These are phyloP conservation scores for Poecilia picta DNA, from an alignment of 2,797 vertebrate species.

Conservation along the genomic window DNA sequence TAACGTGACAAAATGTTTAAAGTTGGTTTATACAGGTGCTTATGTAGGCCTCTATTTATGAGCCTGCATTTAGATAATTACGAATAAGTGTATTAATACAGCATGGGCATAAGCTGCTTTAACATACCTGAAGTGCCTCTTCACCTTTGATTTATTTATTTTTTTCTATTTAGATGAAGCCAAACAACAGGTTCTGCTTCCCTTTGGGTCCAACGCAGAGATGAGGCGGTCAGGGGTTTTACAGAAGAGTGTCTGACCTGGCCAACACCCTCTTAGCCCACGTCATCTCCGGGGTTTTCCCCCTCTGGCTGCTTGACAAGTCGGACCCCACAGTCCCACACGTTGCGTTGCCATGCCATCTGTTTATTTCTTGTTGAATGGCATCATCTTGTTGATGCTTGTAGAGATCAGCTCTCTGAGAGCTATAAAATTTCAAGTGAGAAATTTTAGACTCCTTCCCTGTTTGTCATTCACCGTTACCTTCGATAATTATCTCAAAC, in stretches of 20 bases:
- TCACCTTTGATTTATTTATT: neutral
- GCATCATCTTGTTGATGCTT: constrained; percentile 40
- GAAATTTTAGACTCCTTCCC: constrained; percentile 30
- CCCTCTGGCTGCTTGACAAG: constrained; percentile 52
- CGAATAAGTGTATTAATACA: constrained; percentile 11
- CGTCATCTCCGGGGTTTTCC: constrained; percentile 59
- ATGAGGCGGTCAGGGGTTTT: constrained; percentile 60
- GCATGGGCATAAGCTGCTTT: neutral
- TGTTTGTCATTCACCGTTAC: constrained; percentile 39
- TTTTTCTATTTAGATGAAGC: constrained; percentile 54
- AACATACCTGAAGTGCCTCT: constrained; percentile 33
- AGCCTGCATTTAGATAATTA: neutral
- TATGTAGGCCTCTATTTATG: neutral
- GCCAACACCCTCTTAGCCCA: constrained; percentile 46
- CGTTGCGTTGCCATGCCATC: constrained; percentile 36
- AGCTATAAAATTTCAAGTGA: constrained; percentile 17
- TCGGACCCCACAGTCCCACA: constrained; percentile 27
- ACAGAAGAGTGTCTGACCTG: constrained; percentile 49
- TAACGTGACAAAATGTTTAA: neutral
- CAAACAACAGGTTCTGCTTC: constrained; percentile 40
- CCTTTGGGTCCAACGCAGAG: constrained; percentile 24
- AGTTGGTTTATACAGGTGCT: neutral
- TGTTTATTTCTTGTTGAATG: constrained; percentile 44
- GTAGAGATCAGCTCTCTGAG: constrained; percentile 39
- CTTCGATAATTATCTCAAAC: constrained; percentile 58